Percentiles rank a stretch among this genome's conserved stretches.
phyloP scores from a whole-genome alignment of 2,113 vertebrate species.

The Camelus dromedarius region DNA sequence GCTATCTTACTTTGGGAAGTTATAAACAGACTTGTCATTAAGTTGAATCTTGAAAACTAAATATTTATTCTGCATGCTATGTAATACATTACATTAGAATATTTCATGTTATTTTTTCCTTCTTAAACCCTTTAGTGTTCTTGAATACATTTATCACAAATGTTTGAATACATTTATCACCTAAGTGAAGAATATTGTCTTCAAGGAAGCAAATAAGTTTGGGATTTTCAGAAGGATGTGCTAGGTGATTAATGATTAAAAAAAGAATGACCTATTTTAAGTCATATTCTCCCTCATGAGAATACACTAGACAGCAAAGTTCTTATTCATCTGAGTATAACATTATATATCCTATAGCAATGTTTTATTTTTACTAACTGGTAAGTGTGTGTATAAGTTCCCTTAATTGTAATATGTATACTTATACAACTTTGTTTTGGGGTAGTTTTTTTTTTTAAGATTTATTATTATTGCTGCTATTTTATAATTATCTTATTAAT shows the following conservation, averaged over 20 bases:
- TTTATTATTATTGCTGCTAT: background rate
- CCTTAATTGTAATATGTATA: background rate
- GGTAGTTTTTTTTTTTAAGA: background rate
- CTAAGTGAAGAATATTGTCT: conserved; percentile 28
- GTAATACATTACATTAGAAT: background rate
- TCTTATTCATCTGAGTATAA: conserved; percentile 26
- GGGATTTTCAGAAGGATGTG: conserved; percentile 49
- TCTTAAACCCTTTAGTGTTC: conserved; percentile 13
- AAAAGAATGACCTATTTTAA: conserved; percentile 58
- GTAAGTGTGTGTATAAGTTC: background rate
- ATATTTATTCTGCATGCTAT: background rate
- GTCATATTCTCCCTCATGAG: conserved; percentile 18
- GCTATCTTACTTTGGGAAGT: background rate
- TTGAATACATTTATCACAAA: conserved; percentile 44
- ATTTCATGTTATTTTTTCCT: background rate
- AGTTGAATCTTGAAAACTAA: conserved; percentile 30
- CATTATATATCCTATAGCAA: background rate
- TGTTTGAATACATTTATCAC: conserved; percentile 13
- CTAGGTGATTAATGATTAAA: conserved; percentile 27
- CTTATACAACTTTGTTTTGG: background rate
- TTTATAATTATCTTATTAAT: conserved; percentile 51
- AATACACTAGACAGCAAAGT: background rate
- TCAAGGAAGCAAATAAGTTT: conserved; percentile 40
- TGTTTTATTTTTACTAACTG: conserved; percentile 39
- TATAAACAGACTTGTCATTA: conserved; percentile 20